Evolutionary conservation across 1,140 invertebrate species (phyloP), one percentile per base, ranked within the genome.

Genomic region (Microvelia longipes): DNA sequence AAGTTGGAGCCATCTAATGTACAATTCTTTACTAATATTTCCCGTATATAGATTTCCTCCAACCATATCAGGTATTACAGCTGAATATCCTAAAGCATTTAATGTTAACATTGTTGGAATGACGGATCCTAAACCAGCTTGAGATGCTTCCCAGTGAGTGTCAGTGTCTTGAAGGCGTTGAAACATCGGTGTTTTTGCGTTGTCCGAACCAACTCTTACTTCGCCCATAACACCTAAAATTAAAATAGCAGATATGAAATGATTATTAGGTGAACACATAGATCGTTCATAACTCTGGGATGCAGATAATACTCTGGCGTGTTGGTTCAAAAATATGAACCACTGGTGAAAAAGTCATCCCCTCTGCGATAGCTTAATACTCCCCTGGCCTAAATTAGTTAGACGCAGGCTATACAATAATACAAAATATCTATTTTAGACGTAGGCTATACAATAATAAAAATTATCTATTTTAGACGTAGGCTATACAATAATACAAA

Each of bases 21-120:
- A 95, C n/a, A 97, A 80, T 78, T 96, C 90, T 72, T 87, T 86
- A 1, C 84, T 84, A 28, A 74, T 76, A 27, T 80, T 83, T 77
- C 83, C 81, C 15, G 83, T 78, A 75, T 89, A 91, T 0, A 86
- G 90, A 77, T 94, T 95, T 1, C 94, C 94, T 1, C 94, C 94
- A 73, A 98, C 88, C 89, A 96, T 93, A 76, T 96, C 93, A 0
- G 93, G 92, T 1, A 96, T 79, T 2, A 95, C 88, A 74, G 90
- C 87, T 0, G 88, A 85, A 79, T 96, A 96, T 2, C 93, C 93
- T 73, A 89, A 86, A 61, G 94, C 77, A 74, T 92, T 92, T 82
- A 91, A 86, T 74, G 89, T 87, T 1, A 95, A 78, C 0, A 90
- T 78, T 1, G 90, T 90, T 0, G 92, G 90, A 60, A 96, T 86